Conservation (phyloP, 2,888 invertebrate genomes). For the Drosophila pegasa region DNA sequence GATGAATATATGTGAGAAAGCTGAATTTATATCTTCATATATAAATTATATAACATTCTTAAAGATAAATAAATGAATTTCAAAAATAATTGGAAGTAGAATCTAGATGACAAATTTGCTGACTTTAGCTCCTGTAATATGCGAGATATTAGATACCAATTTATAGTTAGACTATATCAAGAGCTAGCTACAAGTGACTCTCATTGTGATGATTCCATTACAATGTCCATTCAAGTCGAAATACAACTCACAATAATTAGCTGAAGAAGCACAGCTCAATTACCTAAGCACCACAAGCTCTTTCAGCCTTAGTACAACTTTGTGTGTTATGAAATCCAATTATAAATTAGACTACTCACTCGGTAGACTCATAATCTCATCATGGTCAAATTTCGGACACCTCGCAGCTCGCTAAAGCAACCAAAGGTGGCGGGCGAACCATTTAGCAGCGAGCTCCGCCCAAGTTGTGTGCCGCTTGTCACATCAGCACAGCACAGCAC, state of each 20-base stretch:
- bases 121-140: too few relatives aligned
- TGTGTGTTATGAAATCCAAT: slow-evolving; percentile 1
- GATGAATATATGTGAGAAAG: too few relatives aligned
- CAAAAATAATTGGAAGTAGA: too few relatives aligned
- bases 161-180: too few relatives aligned
- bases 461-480: slow-evolving; percentile 72
- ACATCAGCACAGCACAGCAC: slow-evolving; percentile 50
- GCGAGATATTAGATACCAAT: too few relatives aligned
- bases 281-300: not conserved
- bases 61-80: too few relatives aligned
- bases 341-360: slow-evolving; percentile 19
- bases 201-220: too few relatives aligned
- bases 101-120: too few relatives aligned
- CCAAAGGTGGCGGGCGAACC: slow-evolving; percentile 20
- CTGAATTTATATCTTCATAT: too few relatives aligned
- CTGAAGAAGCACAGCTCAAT: not conserved
- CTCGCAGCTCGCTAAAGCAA: slow-evolving; percentile 15
- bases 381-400: slow-evolving; percentile 34
- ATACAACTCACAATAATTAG: not conserved
- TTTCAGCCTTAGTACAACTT: not conserved
- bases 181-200: too few relatives aligned
- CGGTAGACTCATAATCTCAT: slow-evolving; percentile 2
- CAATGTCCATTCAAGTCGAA: too few relatives aligned
- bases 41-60: too few relatives aligned
- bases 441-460: slow-evolving; percentile 68